Evolutionary conservation across 2,888 invertebrate genomes (phyloP), one percentile per base, ranked within the genome.

Genomic region (Melinopterus prodromus): DNA sequence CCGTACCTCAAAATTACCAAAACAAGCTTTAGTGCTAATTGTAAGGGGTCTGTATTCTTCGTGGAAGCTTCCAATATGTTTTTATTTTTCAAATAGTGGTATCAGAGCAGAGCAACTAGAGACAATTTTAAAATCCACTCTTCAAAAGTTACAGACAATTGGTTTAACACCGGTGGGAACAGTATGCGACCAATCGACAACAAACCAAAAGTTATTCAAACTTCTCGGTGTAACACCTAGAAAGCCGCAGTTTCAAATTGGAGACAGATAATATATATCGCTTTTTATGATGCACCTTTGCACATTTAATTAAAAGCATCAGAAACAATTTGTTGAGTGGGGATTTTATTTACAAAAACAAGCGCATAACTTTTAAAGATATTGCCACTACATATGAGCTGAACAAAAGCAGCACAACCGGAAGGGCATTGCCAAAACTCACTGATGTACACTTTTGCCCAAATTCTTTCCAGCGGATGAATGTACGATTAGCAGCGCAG

Each of bases 391-490:
- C 26, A 38, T 80, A 80, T 77, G 26, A 35, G 6, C 15, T 80
- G 16, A 78, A 80, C 37, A 78, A 72, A 14, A 37, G 6, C n/a
- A 80, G 80, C 53, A 53, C 12, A 70, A 69, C 79, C 7, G 80
- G 76, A 14, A 75, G 76, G 53, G 69, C 78, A 53, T 77, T 82
- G 16, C 35, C 70, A 26, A 81, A 82, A 80, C 35, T 83, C 37
- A 81, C 81, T 6, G 79, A 81, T 53, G 69, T 9, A 15, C 83
- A 83, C 76, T 6, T 83, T n/a, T 79, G 78, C 16, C 82, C 81
- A 9, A 81, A 82, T 72, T 9, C 75, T 15, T 78, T 80, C n/a
- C 74, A 80, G 16, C 78, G 78, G 38, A 80, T 78, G 80, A 75
- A 36, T 15, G 36, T 78, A 70, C 14, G 69, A 16, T 69, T 83